Conservation (phyloP, 2,797 vertebrate genomes). For the Erpetoichthys calabaricus region DNA sequence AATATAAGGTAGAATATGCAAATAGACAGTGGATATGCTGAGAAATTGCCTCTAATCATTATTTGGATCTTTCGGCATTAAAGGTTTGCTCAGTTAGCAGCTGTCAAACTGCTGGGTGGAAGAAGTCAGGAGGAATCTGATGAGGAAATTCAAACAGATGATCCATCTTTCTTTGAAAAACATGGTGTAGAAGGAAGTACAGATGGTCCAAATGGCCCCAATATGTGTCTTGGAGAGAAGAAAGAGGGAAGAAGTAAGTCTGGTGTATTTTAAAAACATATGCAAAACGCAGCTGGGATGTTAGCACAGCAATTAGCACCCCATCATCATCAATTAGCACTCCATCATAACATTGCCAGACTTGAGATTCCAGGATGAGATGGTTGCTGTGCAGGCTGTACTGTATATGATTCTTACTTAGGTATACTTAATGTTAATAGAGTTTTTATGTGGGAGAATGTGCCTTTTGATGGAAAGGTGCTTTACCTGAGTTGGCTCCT, state of each 20-base stretch:
- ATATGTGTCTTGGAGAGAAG: slow-evolving; percentile 30
- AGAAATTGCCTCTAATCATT: too few species aligned
- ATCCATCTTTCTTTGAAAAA: slow-evolving; percentile 35
- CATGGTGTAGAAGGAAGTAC: slow-evolving; percentile 54
- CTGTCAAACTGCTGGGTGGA: slow-evolving; percentile 39
- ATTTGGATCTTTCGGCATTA: neutral
- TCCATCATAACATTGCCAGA: neutral
- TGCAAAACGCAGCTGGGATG: too few species aligned
- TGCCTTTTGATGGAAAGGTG: too few species aligned
- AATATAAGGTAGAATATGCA: too few species aligned
- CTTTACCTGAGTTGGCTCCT: too few species aligned
- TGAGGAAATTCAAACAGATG: slow-evolving; percentile 34
- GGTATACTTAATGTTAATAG: too few species aligned
- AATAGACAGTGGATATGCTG: too few species aligned
- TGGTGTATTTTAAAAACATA: neutral
- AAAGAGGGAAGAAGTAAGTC: slow-evolving; percentile 45
- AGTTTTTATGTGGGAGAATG: too few species aligned
- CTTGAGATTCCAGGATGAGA: neutral
- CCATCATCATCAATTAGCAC: too few species aligned
- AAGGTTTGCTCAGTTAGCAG: slow-evolving; percentile 47
- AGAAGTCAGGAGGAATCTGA: slow-evolving; percentile 29
- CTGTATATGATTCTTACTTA: too few species aligned
- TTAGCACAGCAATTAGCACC: too few species aligned
- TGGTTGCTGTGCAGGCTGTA: too few species aligned
- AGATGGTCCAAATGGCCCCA: slow-evolving; percentile 37